phyloP scores from a whole-genome alignment of 2,797 vertebrate species.

The Halcyon leucocephala region DNA sequence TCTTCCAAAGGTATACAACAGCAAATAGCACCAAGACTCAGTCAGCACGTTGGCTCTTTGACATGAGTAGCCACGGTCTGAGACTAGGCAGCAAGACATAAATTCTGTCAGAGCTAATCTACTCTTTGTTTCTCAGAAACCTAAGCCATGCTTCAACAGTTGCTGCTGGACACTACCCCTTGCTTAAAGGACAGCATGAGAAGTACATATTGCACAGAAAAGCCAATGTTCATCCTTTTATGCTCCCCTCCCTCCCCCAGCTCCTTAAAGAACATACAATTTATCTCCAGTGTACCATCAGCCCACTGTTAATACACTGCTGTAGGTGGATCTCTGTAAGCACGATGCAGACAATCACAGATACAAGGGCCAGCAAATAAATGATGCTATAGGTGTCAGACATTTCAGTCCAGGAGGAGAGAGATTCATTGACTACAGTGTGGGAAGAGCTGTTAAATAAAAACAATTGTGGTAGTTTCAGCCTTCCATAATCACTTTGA shows the following conservation, averaged over 20 bases:
- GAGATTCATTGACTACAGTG: not conserved
- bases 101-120: not conserved
- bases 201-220: not conserved
- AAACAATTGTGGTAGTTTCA: not conserved
- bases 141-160: not conserved
- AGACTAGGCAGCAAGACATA: not conserved
- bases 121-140: not conserved
- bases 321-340: constrained; percentile 8
- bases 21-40: not conserved
- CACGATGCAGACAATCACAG: rapidly evolving
- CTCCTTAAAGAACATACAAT: not conserved
- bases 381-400: not conserved
- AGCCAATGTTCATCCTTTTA: not conserved
- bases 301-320: not conserved
- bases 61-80: not conserved
- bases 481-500: not conserved
- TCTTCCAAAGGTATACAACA: not conserved
- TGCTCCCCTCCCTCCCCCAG: not conserved
- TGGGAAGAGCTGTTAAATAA: constrained; percentile 39
- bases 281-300: not conserved
- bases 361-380: not conserved
- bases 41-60: not conserved
- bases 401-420: not conserved
- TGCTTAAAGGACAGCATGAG: not conserved
- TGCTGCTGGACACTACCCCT: not conserved